Evolutionary conservation across 2,888 invertebrate species (phyloP).

Genomic region (Lottia gigantea): DNA sequence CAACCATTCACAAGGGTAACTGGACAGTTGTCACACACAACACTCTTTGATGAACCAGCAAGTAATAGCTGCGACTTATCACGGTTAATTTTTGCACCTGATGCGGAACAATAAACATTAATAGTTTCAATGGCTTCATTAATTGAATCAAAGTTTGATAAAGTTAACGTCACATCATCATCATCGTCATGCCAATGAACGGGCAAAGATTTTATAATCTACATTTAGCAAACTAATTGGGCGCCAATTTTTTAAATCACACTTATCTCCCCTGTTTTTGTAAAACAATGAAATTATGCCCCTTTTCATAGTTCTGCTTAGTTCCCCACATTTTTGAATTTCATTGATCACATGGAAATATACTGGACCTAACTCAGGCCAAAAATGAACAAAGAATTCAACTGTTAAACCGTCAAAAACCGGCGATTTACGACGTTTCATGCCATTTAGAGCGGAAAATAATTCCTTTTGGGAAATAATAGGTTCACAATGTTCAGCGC

Average conservation of each 20-base stretch:
- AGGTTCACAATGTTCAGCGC: background rate
- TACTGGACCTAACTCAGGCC: too few relatives aligned
- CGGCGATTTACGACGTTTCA: slow-evolving; percentile 31
- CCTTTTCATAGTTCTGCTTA: slow-evolving; percentile 22
- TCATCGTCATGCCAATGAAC: slow-evolving; percentile 29
- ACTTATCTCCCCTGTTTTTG: slow-evolving; percentile 30
- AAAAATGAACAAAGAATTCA: slow-evolving; percentile 32
- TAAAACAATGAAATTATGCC: slow-evolving; percentile 31
- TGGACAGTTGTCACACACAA: background rate
- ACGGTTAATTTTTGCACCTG: background rate
- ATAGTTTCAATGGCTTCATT: background rate
- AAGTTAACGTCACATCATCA: background rate
- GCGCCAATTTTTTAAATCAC: slow-evolving; percentile 34
- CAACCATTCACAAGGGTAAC: background rate
- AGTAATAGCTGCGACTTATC: background rate
- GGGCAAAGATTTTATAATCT: slow-evolving; percentile 39
- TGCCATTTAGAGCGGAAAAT: slow-evolving; percentile 18
- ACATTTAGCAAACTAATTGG: slow-evolving; percentile 40
- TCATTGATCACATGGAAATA: slow-evolving; percentile 21
- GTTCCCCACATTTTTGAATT: slow-evolving; percentile 20
- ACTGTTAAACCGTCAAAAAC: slow-evolving; percentile 35
- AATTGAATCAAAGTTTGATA: background rate
- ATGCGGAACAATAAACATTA: background rate
- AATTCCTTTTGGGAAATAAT: slow-evolving; percentile 12
- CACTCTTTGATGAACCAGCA: background rate